Conservation (phyloP, 2,113 vertebrate species). For the Connochaetes taurinus region DNA sequence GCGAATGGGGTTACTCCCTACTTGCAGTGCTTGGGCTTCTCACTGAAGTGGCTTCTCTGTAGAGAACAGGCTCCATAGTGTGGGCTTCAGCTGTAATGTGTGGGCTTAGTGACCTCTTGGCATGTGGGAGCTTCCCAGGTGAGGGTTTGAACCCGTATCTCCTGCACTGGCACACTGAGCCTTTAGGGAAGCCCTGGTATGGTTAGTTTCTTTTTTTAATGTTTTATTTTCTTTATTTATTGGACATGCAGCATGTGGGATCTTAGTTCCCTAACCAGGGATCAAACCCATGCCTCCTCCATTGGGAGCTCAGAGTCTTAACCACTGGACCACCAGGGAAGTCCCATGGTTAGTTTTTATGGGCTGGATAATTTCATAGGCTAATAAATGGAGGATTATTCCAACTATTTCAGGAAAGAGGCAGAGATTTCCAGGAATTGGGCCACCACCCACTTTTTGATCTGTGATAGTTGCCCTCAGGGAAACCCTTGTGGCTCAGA, state of each 20-base stretch:
- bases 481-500: neutral
- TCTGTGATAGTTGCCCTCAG: neutral
- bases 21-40: neutral
- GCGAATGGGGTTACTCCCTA: accelerated
- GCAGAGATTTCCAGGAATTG: neutral
- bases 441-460: neutral
- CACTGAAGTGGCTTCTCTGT: neutral
- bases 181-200: neutral
- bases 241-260: neutral
- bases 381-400: neutral
- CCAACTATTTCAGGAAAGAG: neutral
- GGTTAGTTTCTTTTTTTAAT: neutral
- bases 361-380: neutral
- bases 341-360: neutral
- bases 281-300: neutral
- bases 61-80: neutral
- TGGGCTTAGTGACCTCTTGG: neutral
- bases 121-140: neutral
- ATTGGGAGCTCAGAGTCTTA: neutral
- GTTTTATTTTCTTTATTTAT: neutral
- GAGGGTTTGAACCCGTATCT: neutral
- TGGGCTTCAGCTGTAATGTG: neutral
- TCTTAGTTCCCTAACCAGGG: neutral
- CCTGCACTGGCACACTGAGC: neutral
- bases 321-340: neutral